Evolutionary conservation across 2,113 vertebrate genomes (phyloP).

Genomic region (Strigops habroptila): DNA sequence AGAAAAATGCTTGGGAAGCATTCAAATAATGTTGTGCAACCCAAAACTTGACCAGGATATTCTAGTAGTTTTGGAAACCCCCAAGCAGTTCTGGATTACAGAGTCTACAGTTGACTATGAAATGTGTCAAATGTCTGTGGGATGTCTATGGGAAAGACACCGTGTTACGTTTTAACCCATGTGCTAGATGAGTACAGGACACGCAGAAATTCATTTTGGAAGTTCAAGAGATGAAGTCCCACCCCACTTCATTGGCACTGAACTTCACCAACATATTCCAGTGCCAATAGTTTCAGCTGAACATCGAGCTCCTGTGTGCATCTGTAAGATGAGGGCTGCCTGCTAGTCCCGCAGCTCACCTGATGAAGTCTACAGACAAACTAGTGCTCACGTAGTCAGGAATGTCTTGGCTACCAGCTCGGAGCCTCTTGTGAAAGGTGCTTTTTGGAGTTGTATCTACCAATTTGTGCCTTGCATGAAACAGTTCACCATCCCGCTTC

Average conservation of each 20-base stretch:
- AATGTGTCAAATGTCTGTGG: no score
- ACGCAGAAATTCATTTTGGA: not conserved
- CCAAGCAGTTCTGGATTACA: not conserved
- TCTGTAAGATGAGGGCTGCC: not conserved
- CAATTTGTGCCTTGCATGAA: not conserved
- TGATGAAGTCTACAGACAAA: not conserved
- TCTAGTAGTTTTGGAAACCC: not conserved
- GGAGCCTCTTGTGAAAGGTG: not conserved
- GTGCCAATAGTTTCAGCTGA: not conserved
- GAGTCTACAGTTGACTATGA: not conserved
- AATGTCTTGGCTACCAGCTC: not conserved
- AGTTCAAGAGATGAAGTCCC: not conserved
- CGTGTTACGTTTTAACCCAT: not conserved
- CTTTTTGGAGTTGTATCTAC: not conserved
- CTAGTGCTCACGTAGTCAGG: not conserved
- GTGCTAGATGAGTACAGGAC: not conserved
- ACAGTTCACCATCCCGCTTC: not conserved
- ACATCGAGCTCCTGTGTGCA: accelerated
- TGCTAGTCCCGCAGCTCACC: no score
- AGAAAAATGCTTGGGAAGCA: not conserved
- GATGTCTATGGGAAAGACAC: not conserved
- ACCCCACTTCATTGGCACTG: not conserved
- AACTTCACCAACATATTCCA: not conserved
- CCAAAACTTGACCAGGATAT: not conserved
- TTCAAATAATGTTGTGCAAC: not conserved